These are phyloP conservation scores for Melieria omissa DNA, from an alignment of 2,888 invertebrate genomes.

Conservation along the genomic window DNA sequence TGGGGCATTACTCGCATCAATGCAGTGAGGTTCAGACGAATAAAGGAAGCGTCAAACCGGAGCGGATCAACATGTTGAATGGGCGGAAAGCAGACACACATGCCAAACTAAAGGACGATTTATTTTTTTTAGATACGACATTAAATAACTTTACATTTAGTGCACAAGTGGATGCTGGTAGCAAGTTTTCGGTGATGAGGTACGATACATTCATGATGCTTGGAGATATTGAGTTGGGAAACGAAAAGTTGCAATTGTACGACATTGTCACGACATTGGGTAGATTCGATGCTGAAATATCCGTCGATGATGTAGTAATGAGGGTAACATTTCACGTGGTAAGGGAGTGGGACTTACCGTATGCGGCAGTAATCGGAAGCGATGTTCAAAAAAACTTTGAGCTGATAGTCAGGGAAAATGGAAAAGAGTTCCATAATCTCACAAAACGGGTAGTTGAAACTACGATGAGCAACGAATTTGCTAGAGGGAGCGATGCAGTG, in stretches of 20 bases:
- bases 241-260: conserved; percentile 2
- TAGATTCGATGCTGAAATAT: not conserved
- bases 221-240: conserved; percentile 1
- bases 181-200: conserved; percentile 6
- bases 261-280: conserved; percentile 5
- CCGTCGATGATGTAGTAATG: conserved; percentile 1
- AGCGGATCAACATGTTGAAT: not conserved
- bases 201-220: conserved; percentile 10
- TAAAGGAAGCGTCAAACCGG: not conserved
- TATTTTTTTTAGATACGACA: conserved; percentile 2
- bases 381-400: conserved; percentile 21
- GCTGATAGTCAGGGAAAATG: conserved; percentile 1
- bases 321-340: not conserved
- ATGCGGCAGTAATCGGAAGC: conserved; percentile 21
- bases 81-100: not conserved
- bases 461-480: not conserved
- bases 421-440: conserved; percentile 3
- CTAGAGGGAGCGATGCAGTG: not conserved
- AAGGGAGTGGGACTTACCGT: not conserved
- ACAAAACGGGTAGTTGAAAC: not conserved
- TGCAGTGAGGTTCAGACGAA: not conserved
- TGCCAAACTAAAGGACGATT: not conserved
- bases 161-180: conserved; percentile 1
- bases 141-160: conserved; percentile 5
- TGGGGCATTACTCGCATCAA: conserved; percentile 4